phyloP scores from a whole-genome alignment of 1,140 invertebrate species.

The Cotesia vestalis region DNA sequence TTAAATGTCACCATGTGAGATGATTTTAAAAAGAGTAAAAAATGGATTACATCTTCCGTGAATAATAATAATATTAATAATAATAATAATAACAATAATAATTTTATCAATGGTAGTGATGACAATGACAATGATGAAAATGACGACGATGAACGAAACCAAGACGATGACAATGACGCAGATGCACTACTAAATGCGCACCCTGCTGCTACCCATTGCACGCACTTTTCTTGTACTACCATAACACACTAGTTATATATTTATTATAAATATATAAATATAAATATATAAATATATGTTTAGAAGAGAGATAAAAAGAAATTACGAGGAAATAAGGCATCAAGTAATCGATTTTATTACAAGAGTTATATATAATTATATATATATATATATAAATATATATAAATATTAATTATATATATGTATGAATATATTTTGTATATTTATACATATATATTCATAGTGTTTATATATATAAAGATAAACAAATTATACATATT shows the following conservation, averaged over 20 bases:
- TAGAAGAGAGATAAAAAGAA: constrained; percentile 23
- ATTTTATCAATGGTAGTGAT: constrained; percentile 20
- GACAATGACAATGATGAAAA: constrained; percentile 51
- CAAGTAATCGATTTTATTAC: constrained; percentile 66
- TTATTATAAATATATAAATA: constrained; percentile 61
- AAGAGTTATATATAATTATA: constrained; percentile 49
- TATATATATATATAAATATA: too few relatives aligned
- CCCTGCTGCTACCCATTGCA: constrained; percentile 63
- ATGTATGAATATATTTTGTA: too few relatives aligned
- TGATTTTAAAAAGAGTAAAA: constrained; percentile 51
- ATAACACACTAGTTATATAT: constrained; percentile 61
- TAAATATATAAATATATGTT: constrained; percentile 4
- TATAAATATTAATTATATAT: too few relatives aligned
- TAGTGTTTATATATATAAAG: constrained; percentile 30
- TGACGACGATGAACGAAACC: constrained; percentile 19
- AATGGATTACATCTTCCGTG: constrained; percentile 8
- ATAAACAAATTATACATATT: constrained; percentile 64
- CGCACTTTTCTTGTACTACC: constrained; percentile 66
- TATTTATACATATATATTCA: too few relatives aligned
- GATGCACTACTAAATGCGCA: constrained; percentile 58
- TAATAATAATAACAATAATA: constrained; percentile 9
- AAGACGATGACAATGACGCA: constrained; percentile 48
- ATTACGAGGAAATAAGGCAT: constrained; percentile 5
- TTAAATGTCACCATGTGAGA: constrained; percentile 66
- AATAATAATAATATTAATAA: background rate